These are phyloP conservation scores for Pholis gunnellus DNA, from an alignment of 2,113 vertebrate species.

Conservation along the genomic window DNA sequence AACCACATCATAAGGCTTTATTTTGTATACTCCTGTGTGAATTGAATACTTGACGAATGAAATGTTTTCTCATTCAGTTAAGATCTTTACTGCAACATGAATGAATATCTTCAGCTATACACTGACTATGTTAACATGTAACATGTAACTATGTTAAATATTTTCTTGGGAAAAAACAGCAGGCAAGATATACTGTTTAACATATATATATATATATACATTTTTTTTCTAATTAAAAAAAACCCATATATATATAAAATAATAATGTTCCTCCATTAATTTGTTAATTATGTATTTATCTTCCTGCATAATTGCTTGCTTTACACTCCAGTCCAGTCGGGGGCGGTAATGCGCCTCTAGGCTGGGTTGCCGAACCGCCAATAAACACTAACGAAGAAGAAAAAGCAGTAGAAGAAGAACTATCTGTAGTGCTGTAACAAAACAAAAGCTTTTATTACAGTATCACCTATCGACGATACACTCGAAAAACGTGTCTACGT, in stretches of 20 bases:
- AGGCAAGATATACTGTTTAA: too few relatives aligned
- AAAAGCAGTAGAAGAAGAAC: neutral
- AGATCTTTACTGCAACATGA: too few relatives aligned
- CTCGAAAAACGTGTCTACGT: neutral
- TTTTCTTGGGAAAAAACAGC: too few relatives aligned
- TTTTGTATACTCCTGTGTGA: neutral
- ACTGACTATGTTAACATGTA: too few relatives aligned
- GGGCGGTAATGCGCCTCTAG: neutral
- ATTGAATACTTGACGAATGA: neutral
- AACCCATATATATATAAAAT: too few relatives aligned
- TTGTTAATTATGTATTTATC: neutral
- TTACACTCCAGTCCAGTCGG: neutral
- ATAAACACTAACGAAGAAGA: neutral
- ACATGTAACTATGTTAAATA: too few relatives aligned
- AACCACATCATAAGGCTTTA: too few relatives aligned
- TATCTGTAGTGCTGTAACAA: neutral
- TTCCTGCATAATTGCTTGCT: neutral
- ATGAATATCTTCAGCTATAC: too few relatives aligned
- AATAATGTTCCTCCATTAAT: too few relatives aligned
- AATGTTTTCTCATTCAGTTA: too few relatives aligned
- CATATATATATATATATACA: too few relatives aligned
- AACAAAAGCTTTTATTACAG: neutral
- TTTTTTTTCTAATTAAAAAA: too few relatives aligned
- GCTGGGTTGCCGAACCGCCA: neutral
- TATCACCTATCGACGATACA: conserved; percentile 5